A percentile compares a stretch with the other conserved stretches of the same genome.
Evolutionary conservation across 2,113 vertebrate genomes (phyloP).

Genomic region (Lasiurus borealis): DNA sequence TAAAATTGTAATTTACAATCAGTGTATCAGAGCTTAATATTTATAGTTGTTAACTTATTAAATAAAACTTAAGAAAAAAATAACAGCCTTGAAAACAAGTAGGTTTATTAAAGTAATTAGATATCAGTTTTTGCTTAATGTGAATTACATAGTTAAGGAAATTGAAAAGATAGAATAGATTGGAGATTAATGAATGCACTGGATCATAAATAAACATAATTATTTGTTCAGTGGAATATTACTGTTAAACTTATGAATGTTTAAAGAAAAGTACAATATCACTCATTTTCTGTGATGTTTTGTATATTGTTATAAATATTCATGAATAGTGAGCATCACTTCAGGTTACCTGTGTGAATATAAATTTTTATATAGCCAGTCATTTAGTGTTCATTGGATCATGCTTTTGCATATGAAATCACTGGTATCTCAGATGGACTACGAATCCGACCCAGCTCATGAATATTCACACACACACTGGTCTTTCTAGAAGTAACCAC

Average conservation of each 20-base stretch:
- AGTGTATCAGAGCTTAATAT: not conserved
- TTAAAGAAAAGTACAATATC: not conserved
- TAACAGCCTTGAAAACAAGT: slow-evolving; percentile 50
- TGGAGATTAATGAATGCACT: slow-evolving; percentile 64
- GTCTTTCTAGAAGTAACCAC: slow-evolving; percentile 76
- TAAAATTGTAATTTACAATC: not conserved
- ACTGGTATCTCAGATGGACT: slow-evolving; percentile 55
- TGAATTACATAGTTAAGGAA: slow-evolving; percentile 55
- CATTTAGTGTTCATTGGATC: slow-evolving; percentile 71
- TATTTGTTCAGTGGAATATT: slow-evolving; percentile 66
- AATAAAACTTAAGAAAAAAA: slow-evolving; percentile 54
- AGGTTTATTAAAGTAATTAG: slow-evolving; percentile 63
- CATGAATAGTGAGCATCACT: slow-evolving; percentile 51
- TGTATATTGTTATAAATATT: slow-evolving; percentile 59
- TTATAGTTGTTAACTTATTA: slow-evolving; percentile 38
- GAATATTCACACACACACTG: slow-evolving; percentile 80
- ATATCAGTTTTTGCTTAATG: slow-evolving; percentile 60
- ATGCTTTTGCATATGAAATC: slow-evolving; percentile 82
- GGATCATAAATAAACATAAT: slow-evolving; percentile 66
- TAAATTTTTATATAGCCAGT: slow-evolving; percentile 74
- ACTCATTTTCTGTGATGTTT: slow-evolving; percentile 24
- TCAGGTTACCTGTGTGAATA: slow-evolving; percentile 65
- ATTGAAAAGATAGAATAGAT: slow-evolving; percentile 64
- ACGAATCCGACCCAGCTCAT: slow-evolving; percentile 68
- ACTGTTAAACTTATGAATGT: slow-evolving; percentile 49